Percentiles rank a stretch among this genome's conserved stretches.
Evolutionary conservation across 2,888 invertebrate genomes (phyloP).

Genomic region (Scelioninae gen. 1): DNA sequence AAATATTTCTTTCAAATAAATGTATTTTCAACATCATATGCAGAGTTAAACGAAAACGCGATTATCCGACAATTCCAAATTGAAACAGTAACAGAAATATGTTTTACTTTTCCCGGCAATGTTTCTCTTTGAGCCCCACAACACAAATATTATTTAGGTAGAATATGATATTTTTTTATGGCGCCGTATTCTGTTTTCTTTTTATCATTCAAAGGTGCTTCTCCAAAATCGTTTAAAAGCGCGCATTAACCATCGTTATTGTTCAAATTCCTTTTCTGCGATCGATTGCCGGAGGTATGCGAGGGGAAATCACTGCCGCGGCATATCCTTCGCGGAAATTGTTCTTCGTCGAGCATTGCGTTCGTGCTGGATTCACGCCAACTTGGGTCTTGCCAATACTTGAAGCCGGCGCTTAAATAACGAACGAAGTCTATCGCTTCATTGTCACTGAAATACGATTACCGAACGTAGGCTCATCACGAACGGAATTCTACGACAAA

Average conservation of each 20-base stretch:
- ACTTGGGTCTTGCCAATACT: slow-evolving; percentile 63
- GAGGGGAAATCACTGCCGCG: slow-evolving; percentile 59
- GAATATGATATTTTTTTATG: no score
- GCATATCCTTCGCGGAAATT: slow-evolving; percentile 63
- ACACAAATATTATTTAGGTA: no score
- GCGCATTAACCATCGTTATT: slow-evolving; percentile 51
- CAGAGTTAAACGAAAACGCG: no score
- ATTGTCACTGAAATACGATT: slow-evolving; percentile 57
- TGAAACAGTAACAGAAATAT: no score
- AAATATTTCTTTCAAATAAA: no score
- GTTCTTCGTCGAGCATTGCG: slow-evolving; percentile 45
- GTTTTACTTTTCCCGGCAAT: no score
- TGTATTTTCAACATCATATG: no score
- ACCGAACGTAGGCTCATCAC: slow-evolving; percentile 43
- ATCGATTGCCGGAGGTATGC: slow-evolving; percentile 59
- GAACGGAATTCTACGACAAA: slow-evolving; percentile 48
- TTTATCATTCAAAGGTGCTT: no score
- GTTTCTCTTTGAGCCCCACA: no score
- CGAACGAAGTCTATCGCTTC: slow-evolving; percentile 62
- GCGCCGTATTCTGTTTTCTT: no score
- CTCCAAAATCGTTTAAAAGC: slow-evolving; percentile 23
- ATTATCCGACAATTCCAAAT: no score
- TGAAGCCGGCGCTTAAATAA: slow-evolving; percentile 52
- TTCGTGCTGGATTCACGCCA: slow-evolving; percentile 59
- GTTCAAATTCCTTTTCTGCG: slow-evolving; percentile 47